Conservation (phyloP, 1,140 invertebrate species). For the Scylla paramamosain region DNA sequence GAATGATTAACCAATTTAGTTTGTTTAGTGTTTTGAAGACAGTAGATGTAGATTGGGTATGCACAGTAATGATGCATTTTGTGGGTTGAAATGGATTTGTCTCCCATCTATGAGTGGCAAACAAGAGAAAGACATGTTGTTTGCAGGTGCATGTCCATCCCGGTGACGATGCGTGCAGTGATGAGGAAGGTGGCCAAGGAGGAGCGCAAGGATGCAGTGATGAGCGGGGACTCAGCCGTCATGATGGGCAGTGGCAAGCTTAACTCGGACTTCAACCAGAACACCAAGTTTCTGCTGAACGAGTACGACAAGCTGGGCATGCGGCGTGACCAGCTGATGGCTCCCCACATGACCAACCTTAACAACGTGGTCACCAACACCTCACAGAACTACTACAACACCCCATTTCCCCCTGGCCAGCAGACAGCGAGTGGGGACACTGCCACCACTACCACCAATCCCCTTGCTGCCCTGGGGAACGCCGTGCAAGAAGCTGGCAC, state of each 20-base stretch:
- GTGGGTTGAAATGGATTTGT: no score
- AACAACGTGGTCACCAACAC: constrained; percentile 73
- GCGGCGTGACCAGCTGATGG: constrained; percentile 73
- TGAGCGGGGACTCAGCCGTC: constrained; percentile 72
- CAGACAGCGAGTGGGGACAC: constrained; percentile 32
- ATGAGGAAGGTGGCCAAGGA: constrained; percentile 84
- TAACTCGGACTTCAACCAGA: constrained; percentile 78
- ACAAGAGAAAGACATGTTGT: no score
- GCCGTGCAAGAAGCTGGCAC: constrained; percentile 72
- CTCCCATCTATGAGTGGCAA: no score
- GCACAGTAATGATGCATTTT: no score
- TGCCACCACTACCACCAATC: constrained; percentile 54
- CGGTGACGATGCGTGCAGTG: constrained; percentile 90
- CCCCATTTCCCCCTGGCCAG: constrained; percentile 59
- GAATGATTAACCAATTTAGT: no score
- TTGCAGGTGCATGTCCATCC: constrained; percentile 91
- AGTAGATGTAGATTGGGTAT: no score
- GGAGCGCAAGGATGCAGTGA: constrained; percentile 72
- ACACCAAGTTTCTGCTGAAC: constrained; percentile 76
- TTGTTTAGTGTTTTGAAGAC: no score
- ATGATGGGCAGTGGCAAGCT: constrained; percentile 74
- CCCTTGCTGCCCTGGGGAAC: constrained; percentile 66
- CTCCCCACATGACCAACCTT: constrained; percentile 69
- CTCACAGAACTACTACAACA: constrained; percentile 65
- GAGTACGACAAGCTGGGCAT: constrained; percentile 73